phyloP scores from a whole-genome alignment of 2,888 invertebrate species.

The Fragum whitleyi region DNA sequence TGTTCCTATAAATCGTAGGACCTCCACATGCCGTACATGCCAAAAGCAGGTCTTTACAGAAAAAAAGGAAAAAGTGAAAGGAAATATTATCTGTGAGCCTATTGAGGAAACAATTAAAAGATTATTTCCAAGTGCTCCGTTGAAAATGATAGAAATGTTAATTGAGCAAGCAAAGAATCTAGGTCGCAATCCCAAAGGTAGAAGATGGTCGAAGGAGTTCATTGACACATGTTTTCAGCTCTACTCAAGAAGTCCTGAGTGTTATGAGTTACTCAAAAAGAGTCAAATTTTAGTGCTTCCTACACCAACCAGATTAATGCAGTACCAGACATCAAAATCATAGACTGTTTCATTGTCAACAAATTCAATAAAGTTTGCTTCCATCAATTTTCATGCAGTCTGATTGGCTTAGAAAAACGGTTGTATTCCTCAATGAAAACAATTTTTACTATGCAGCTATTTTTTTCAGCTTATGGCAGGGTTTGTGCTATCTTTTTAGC shows the following conservation, averaged over 20 bases:
- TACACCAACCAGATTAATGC: constrained; percentile 19
- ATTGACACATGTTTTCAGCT: constrained; percentile 23
- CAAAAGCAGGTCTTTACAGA: constrained; percentile 4
- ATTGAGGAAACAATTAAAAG: constrained; percentile 13
- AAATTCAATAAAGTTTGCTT: too few species aligned
- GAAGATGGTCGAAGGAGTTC: constrained; percentile 33
- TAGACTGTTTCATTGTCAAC: too few species aligned
- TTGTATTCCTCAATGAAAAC: too few species aligned
- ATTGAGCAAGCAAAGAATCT: constrained; percentile 34
- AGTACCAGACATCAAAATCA: too few species aligned
- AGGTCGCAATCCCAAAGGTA: constrained; percentile 22
- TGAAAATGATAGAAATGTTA: constrained; percentile 32
- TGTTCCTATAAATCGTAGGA: not conserved
- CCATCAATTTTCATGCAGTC: too few species aligned
- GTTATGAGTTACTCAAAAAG: constrained; percentile 33
- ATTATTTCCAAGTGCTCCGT: constrained; percentile 24
- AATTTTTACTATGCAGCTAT: too few species aligned
- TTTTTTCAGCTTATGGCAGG: too few species aligned
- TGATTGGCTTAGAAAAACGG: too few species aligned
- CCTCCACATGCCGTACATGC: not conserved
- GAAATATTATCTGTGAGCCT: constrained; percentile 5
- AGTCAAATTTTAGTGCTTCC: constrained; percentile 33
- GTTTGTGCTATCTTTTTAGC: too few species aligned
- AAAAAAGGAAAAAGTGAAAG: constrained; percentile 22
- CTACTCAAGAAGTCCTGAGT: constrained; percentile 31